Evolutionary conservation across 1,140 invertebrate genomes (phyloP).

Genomic region (Nebria ingens): DNA sequence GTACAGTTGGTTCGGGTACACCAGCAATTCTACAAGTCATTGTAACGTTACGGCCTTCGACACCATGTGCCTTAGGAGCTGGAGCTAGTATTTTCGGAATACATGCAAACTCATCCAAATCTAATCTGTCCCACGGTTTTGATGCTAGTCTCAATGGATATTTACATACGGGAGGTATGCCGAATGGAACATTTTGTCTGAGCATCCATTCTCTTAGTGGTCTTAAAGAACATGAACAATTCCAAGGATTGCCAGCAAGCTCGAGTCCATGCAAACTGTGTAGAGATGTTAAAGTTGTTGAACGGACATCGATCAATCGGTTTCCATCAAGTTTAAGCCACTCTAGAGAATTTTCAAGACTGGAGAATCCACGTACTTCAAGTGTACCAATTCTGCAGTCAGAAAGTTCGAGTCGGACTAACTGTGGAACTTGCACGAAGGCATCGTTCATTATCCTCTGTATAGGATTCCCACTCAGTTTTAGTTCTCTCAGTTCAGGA

Average conservation of each 20-base stretch:
- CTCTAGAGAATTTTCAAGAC: slow-evolving; percentile 56
- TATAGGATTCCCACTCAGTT: slow-evolving; percentile 63
- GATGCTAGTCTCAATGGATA: slow-evolving; percentile 47
- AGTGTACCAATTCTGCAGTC: slow-evolving; percentile 55
- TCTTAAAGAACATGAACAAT: slow-evolving; percentile 66
- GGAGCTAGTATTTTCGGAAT: slow-evolving; percentile 50
- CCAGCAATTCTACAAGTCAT: slow-evolving; percentile 60
- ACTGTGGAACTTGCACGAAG: slow-evolving; percentile 53
- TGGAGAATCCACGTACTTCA: slow-evolving; percentile 57
- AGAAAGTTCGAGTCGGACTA: slow-evolving; percentile 62
- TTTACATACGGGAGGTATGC: slow-evolving; percentile 54
- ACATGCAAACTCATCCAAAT: slow-evolving; percentile 71
- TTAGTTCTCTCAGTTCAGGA: slow-evolving; percentile 61
- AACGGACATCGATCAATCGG: slow-evolving; percentile 49
- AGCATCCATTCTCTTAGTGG: slow-evolving; percentile 68
- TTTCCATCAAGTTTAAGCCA: slow-evolving; percentile 70
- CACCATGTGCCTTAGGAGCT: slow-evolving; percentile 40
- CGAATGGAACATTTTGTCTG: slow-evolving; percentile 60
- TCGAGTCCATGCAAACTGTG: slow-evolving; percentile 61
- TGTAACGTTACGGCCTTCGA: slow-evolving; percentile 62
- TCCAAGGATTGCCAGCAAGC: slow-evolving; percentile 67
- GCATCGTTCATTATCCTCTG: slow-evolving; percentile 54
- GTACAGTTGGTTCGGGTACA: slow-evolving; percentile 52
- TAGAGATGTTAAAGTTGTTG: slow-evolving; percentile 52
- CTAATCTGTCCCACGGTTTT: slow-evolving; percentile 60